phyloP scores from a whole-genome alignment of 2,888 invertebrate species.

The Atethmia centrago region DNA sequence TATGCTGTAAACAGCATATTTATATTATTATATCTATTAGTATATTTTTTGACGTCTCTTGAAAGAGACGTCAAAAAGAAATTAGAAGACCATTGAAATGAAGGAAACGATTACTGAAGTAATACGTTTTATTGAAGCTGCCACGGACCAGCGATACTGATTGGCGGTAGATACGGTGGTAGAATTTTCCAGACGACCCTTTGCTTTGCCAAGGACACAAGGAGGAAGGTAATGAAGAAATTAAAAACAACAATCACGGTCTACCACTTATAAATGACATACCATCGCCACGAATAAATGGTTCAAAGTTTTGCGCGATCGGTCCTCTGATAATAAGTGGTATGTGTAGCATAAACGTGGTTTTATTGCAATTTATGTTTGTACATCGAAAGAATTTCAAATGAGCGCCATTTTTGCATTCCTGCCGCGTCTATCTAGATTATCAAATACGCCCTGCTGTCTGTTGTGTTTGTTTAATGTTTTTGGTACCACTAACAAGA shows the following conservation, averaged over 20 bases:
- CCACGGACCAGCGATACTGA: not conserved
- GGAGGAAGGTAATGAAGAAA: not conserved
- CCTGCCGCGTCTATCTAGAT: constrained; percentile 53
- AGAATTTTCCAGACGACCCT: not conserved
- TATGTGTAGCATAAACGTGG: constrained; percentile 49
- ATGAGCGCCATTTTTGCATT: constrained; percentile 59
- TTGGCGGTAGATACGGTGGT: not conserved
- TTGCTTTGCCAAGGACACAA: not conserved
- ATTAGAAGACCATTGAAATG: too few relatives aligned
- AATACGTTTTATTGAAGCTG: not conserved
- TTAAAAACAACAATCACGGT: constrained; percentile 1
- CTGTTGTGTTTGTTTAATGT: constrained; percentile 33
- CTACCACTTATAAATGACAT: constrained; percentile 9
- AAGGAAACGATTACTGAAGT: too few relatives aligned
- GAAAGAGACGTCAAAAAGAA: too few relatives aligned
- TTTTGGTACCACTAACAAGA: not conserved
- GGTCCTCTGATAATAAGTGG: constrained; percentile 34
- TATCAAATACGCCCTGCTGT: constrained; percentile 61
- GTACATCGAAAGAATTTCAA: constrained; percentile 57
- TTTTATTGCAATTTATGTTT: constrained; percentile 57
- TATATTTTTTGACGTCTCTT: too few relatives aligned
- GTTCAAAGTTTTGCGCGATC: constrained; percentile 43
- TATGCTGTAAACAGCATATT: too few relatives aligned
- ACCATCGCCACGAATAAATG: constrained; percentile 29
- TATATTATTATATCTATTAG: too few relatives aligned